Evolutionary conservation across 2,113 vertebrate genomes (phyloP), one percentile per base, ranked within the genome.

Genomic region (Cochlearius cochlearius): DNA sequence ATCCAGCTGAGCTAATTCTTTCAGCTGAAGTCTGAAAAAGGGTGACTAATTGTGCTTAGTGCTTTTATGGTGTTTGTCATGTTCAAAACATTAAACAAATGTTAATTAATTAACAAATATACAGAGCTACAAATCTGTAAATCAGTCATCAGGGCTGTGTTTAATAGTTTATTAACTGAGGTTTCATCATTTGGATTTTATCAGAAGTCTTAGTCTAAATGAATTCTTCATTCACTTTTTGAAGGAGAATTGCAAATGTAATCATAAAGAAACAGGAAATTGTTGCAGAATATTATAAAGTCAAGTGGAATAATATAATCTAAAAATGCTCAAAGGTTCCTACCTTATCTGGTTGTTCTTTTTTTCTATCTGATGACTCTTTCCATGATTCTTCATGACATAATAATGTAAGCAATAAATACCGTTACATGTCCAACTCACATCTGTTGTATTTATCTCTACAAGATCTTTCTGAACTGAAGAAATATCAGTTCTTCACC

Each of bases 31-130:
- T 67, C 49, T 91, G n/a, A 5, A 50, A 75, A 75, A 38, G 41
- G 11, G 5, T 71, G 49, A 50, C 38, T 91, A 81, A 94, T 59
- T 67, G 22, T 66, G 47, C 29, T 74, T 86, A 71, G 34, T 52
- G 21, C 10, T 83, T 75, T 74, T 41, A 68, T 43, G 53, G 21
- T 84, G 50, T 72, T 92, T 88, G 9, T 47, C 32, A 81, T 60
- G 19, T 76, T 92, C 41, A 80, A 73, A 83, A 79, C 50, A 92
- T 76, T 76, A 88, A 88, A 87, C 10, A 93, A 94, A 80, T 55
- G 7, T 58, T 78, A 95, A 94, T 94, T 91, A 96, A 90, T 86
- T 95, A 96, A 72, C 58, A 96, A 95, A 83, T 41, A 86, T 59
- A 67, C 15, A 86, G 41, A 83, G 11, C 11, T 68, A 55, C 8